Evolutionary conservation across 2,113 vertebrate species (phyloP).

Genomic region (Lepisosteus oculatus): DNA sequence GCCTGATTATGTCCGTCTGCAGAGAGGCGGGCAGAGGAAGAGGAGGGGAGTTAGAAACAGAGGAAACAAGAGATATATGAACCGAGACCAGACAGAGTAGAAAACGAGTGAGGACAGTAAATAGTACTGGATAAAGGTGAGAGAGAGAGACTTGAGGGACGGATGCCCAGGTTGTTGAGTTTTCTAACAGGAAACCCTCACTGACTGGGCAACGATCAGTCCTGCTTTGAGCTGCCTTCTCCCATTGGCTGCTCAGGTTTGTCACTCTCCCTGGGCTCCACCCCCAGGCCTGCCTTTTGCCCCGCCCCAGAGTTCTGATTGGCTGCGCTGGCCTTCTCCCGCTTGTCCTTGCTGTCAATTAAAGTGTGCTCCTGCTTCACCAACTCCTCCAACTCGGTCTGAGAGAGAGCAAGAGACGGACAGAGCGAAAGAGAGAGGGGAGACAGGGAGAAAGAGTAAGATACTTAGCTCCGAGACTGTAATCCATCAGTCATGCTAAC

Average conservation of each 20-base stretch:
- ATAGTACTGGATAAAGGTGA: background rate
- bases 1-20: no score
- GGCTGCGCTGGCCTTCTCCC: conserved; percentile 34
- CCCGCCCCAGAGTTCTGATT: conserved; percentile 33
- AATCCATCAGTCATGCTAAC: no score
- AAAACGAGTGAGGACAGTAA: no score
- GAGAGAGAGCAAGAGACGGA: conserved; percentile 9
- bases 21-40: no score
- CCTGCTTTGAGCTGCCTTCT: background rate
- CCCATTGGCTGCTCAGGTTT: conserved; percentile 45
- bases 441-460: background rate
- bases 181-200: background rate
- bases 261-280: conserved; percentile 34
- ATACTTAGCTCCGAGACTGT: background rate
- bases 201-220: background rate
- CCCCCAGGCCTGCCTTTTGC: conserved; percentile 37
- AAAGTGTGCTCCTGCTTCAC: conserved; percentile 71
- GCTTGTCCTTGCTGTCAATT: conserved; percentile 66
- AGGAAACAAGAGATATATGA: no score
- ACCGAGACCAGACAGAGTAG: no score
- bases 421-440: background rate
- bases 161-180: background rate
- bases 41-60: no score
- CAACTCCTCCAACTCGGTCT: conserved; percentile 81
- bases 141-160: background rate